Evolutionary conservation across 2,113 vertebrate species (phyloP).

Genomic region (Perca fluviatilis): DNA sequence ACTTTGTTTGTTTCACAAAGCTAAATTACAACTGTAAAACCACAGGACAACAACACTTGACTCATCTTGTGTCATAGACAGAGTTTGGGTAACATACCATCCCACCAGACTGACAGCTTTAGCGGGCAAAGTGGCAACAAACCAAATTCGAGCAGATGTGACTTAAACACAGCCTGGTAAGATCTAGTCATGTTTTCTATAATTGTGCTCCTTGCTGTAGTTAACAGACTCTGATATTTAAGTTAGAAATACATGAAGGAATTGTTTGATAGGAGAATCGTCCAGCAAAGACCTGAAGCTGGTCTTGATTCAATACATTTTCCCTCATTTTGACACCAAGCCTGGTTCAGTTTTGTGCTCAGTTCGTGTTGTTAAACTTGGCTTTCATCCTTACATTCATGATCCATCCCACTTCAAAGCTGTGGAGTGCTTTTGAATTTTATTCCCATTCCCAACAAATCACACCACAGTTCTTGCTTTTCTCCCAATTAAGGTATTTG

Average conservation of each 20-base stretch:
- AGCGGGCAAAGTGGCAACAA: background rate
- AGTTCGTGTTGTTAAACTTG: background rate
- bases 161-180: background rate
- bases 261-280: background rate
- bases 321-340: background rate
- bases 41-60: background rate
- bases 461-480: background rate
- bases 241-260: background rate
- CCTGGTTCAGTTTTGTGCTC: background rate
- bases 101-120: background rate
- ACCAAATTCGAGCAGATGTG: background rate
- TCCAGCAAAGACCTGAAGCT: too few relatives aligned
- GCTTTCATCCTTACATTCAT: background rate
- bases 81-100: background rate
- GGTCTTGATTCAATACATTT: background rate
- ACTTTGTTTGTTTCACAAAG: background rate
- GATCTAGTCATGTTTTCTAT: background rate
- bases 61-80: background rate
- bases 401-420: background rate
- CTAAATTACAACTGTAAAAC: background rate
- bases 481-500: background rate
- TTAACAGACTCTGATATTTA: background rate
- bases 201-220: background rate
- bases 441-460: background rate
- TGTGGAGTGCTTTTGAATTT: background rate